These are phyloP conservation scores for Lochmaea capreae DNA, from an alignment of 2,888 invertebrate genomes.

Conservation along the genomic window DNA sequence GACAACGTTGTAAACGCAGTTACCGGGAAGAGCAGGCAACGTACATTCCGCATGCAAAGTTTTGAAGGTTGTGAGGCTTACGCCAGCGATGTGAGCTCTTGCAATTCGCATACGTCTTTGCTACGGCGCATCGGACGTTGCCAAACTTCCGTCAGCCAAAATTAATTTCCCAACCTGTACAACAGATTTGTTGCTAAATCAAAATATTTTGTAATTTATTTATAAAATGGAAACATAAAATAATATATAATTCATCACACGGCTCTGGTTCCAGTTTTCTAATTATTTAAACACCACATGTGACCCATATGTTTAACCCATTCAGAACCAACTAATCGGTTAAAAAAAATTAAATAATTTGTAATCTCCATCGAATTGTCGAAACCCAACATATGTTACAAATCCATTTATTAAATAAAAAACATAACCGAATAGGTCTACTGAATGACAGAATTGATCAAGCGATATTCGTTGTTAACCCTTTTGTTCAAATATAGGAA, in stretches of 20 bases:
- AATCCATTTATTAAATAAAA: conserved; percentile 42
- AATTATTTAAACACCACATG: conserved; percentile 8
- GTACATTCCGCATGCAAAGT: too few relatives aligned
- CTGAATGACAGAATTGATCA: conserved; percentile 31
- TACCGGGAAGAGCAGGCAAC: too few relatives aligned
- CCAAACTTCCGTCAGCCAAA: too few relatives aligned
- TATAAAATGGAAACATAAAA: too few relatives aligned
- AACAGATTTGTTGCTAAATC: too few relatives aligned
- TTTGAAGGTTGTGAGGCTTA: too few relatives aligned
- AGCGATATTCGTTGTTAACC: conserved; percentile 35
- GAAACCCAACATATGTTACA: conserved; percentile 47
- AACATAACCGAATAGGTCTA: conserved; percentile 25
- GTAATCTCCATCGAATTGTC: conserved; percentile 17
- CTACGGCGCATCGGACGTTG: too few relatives aligned
- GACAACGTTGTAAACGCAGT: too few relatives aligned
- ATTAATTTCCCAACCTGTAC: too few relatives aligned
- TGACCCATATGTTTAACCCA: conserved; percentile 17
- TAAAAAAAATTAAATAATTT: conserved; percentile 23
- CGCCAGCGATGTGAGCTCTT: too few relatives aligned
- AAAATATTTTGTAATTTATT: too few relatives aligned
- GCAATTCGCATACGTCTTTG: too few relatives aligned
- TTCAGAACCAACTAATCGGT: conserved; percentile 10
- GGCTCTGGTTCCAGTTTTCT: background rate
- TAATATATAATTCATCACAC: background rate
- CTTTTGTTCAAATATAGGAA: conserved; percentile 37